These are phyloP conservation scores for Drosophila gunungcola DNA, from an alignment of 1,140 invertebrate species.

Conservation along the genomic window DNA sequence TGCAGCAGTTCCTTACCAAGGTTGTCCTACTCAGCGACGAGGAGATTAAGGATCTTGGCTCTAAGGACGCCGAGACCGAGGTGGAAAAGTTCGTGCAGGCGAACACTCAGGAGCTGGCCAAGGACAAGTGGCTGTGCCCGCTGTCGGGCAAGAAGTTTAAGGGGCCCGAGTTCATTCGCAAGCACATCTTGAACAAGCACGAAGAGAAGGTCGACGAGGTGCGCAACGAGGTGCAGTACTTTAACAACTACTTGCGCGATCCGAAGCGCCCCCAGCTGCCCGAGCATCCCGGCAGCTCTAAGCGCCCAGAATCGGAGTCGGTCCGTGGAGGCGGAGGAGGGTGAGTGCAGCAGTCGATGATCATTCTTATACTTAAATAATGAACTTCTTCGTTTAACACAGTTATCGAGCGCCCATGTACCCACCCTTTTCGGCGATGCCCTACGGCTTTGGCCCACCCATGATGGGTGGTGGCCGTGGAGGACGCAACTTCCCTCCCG, in stretches of 20 bases:
- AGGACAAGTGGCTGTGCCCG: slow-evolving; percentile 99
- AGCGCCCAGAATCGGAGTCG: slow-evolving; percentile 85
- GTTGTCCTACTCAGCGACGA: slow-evolving; percentile 90
- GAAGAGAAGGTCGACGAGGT: slow-evolving; percentile 98
- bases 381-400: background rate
- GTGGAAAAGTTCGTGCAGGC: slow-evolving; percentile 97
- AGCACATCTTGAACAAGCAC: slow-evolving; percentile 99
- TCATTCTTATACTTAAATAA: background rate
- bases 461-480: slow-evolving; percentile 78
- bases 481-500: slow-evolving; percentile 71
- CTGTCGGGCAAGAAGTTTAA: slow-evolving; percentile 99
- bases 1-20: slow-evolving; percentile 93
- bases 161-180: slow-evolving; percentile 99
- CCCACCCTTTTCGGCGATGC: slow-evolving; percentile 68
- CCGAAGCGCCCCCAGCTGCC: slow-evolving; percentile 97
- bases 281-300: slow-evolving; percentile 89
- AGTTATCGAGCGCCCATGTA: slow-evolving; percentile 73
- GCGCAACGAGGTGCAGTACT: slow-evolving; percentile 97
- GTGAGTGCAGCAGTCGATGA: slow-evolving; percentile 72
- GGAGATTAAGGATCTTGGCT: slow-evolving; percentile 93
- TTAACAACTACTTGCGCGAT: slow-evolving; percentile 99
- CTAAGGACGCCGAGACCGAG: slow-evolving; percentile 94
- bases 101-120: slow-evolving; percentile 97
- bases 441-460: slow-evolving; percentile 75
- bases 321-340: slow-evolving; percentile 85